A percentile compares a stretch with the other conserved stretches of the same genome.
Conservation (phyloP, 2,113 vertebrate species). For the Synodontis membranacea region DNA sequence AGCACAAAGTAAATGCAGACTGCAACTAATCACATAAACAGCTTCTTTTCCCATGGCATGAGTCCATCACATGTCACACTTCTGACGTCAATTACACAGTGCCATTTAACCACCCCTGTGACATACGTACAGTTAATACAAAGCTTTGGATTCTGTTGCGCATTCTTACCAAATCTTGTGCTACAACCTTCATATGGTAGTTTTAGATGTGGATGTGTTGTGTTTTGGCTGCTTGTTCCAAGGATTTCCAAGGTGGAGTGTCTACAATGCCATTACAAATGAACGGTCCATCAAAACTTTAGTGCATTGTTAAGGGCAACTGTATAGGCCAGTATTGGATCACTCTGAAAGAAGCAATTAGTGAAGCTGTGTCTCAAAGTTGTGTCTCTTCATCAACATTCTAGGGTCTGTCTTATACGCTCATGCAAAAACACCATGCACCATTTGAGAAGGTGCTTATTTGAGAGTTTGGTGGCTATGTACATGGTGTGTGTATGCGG, state of each 20-base stretch:
- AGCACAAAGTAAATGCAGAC: neutral
- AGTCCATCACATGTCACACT: neutral
- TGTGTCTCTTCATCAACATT: neutral
- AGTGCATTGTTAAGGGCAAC: slow-evolving; percentile 39
- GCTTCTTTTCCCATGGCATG: neutral
- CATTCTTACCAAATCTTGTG: neutral
- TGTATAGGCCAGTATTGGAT: neutral
- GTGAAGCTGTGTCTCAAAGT: neutral
- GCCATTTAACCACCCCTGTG: neutral
- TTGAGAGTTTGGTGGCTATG: slow-evolving; percentile 3
- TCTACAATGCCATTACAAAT: slow-evolving; percentile 19
- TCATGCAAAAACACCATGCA: neutral
- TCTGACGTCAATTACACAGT: neutral
- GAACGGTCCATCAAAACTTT: slow-evolving; percentile 40
- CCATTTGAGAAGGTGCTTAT: slow-evolving; percentile 32
- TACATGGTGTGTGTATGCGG: slow-evolving; percentile 1
- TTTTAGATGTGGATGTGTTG: neutral
- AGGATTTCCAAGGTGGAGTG: neutral
- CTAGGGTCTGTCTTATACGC: neutral
- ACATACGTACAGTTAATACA: neutral
- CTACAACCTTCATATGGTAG: neutral
- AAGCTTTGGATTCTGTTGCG: neutral
- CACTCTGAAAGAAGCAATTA: neutral
- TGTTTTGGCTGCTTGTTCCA: neutral
- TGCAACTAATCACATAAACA: neutral